Evolutionary conservation across 2,113 vertebrate species (phyloP), one percentile per base, ranked within the genome.

Genomic region (Holacanthus passer): DNA sequence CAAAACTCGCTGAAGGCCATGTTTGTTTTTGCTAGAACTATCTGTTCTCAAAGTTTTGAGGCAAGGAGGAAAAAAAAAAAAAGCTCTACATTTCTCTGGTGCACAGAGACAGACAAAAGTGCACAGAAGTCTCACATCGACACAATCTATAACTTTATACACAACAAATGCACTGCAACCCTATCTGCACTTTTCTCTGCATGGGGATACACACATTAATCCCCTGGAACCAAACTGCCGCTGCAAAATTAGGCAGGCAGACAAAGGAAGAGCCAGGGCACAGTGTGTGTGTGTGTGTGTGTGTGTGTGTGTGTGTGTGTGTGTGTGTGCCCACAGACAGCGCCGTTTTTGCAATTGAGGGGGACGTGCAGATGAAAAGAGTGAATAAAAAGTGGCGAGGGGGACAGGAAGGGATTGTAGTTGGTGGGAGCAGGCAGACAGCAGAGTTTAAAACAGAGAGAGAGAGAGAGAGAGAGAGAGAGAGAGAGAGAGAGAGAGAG

Each of bases 201-300:
- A 83, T 81, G 31, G 81, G 72, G 83, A 89, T 74, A 83, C 79
- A 88, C 79, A 89, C 48, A 88, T 92, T 91, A 93, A 93, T 94
- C 90, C 90, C 73, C 77, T 83, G 47, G 77, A 90, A 94, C 82
- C 74, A 81, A 90, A 91, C 82, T 64, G 77, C 67, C 43, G 72
- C 79, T 85, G 76, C 48, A 89, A 90, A 93, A 92, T 93, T 89
- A 87, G 84, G 76, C 81, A 67, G 81, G 79, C 89, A 88, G 87
- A 94, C 93, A 95, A 94, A 94, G 88, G 81, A 84, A 81, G 82
- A 87, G 87, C 83, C 83, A 74, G 68, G 53, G 83, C 52, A 80
- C 48, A 73, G 39, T 43, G 22, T 75, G 74, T 59, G 60, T 53
- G 82, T n/a, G 69, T 2, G 48, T 50, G 81, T 20, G 68, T 2